phyloP scores from a whole-genome alignment of 1,140 invertebrate genomes.

The Catajapyx aquilonaris region DNA sequence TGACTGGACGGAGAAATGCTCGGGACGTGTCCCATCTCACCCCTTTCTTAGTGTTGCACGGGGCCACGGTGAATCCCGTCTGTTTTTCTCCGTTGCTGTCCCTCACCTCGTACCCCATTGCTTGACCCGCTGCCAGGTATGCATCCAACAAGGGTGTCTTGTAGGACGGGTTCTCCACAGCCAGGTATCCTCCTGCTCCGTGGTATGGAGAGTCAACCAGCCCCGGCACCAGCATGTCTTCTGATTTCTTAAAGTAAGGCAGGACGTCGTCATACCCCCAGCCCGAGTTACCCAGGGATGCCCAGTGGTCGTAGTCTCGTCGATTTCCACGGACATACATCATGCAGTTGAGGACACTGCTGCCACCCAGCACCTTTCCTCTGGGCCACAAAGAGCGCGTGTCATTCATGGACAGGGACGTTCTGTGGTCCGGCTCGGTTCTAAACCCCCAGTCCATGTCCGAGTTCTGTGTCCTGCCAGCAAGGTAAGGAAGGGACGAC shows the following conservation, averaged over 20 bases:
- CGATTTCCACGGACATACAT: slow-evolving; percentile 8
- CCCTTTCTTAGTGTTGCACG: slow-evolving; percentile 59
- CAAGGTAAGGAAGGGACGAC: slow-evolving; percentile 1
- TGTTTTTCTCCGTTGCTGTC: background rate
- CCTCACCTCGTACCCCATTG: background rate
- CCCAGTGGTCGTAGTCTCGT: slow-evolving; percentile 2
- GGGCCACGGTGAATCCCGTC: slow-evolving; percentile 32
- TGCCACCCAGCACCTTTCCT: slow-evolving; percentile 6
- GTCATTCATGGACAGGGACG: too few relatives aligned
- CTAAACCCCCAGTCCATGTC: too few relatives aligned
- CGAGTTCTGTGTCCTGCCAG: too few relatives aligned
- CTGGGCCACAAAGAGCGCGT: slow-evolving; percentile 5
- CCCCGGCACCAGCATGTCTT: slow-evolving; percentile 12
- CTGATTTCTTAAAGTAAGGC: slow-evolving; percentile 22
- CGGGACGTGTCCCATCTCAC: slow-evolving; percentile 55
- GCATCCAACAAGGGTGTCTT: slow-evolving; percentile 57
- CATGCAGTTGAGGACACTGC: slow-evolving; percentile 6
- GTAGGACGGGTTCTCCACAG: slow-evolving; percentile 39
- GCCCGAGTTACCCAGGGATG: slow-evolving; percentile 11
- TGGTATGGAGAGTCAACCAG: slow-evolving; percentile 1
- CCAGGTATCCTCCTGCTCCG: slow-evolving; percentile 6
- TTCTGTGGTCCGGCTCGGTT: too few relatives aligned
- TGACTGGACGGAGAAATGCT: slow-evolving; percentile 53
- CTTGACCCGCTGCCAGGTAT: slow-evolving; percentile 61
- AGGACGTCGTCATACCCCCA: slow-evolving; percentile 29